Base-by-base conservation (phyloP, 2,113 vertebrate species). In the Ginglymostoma cirratum region DNA sequence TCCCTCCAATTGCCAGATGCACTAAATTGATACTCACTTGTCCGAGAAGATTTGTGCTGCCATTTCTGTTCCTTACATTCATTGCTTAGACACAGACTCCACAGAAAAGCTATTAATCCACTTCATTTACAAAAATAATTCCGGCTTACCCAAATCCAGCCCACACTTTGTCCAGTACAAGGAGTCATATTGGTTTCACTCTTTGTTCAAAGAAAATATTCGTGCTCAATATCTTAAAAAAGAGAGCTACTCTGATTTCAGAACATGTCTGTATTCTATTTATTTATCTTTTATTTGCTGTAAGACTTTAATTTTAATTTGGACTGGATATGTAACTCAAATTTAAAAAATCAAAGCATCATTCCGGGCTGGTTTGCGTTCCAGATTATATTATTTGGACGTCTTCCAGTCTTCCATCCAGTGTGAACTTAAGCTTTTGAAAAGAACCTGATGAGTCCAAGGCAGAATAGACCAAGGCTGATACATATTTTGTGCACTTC, bases 21-120 rank as follows among this genome's bases (percentile, higher is more conserved):
- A n/a, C 30, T 93, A 34, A 17, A 38, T 38, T 93, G 34, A 67
- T 67, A 93, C 17, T 93, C 34, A 38, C 66, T 93, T 38, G 61
- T 93, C 89, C 89, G 24, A 23, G 89, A 38, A 93, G 89, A 67
- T 93, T 66, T 93, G 61, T 93, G 89, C 61, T 93, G 30, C n/a
- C 89, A 66, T 67, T 93, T 93, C 89, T 19, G 89, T n/a, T 93
- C 89, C 66, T 93, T 93, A 93, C 48, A 48, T 3, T 3, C 48
- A 48, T 61, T 93, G 61, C 89, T 93, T 66, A 93, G 61, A 93
- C 89, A 93, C 61, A 93, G 30, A 66, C 89, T 23, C 89, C 89
- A 93, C 66, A 93, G 89, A 93, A 92, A 93, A n/a, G 65, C 89
- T 93, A 93, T 93, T 93, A 93, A 93, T 93, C 61, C 89, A 67